A percentile compares a stretch with the other conserved stretches of the same genome.
Conservation (phyloP, 2,888 invertebrate species). For the Enoplolaimus lenunculus region DNA sequence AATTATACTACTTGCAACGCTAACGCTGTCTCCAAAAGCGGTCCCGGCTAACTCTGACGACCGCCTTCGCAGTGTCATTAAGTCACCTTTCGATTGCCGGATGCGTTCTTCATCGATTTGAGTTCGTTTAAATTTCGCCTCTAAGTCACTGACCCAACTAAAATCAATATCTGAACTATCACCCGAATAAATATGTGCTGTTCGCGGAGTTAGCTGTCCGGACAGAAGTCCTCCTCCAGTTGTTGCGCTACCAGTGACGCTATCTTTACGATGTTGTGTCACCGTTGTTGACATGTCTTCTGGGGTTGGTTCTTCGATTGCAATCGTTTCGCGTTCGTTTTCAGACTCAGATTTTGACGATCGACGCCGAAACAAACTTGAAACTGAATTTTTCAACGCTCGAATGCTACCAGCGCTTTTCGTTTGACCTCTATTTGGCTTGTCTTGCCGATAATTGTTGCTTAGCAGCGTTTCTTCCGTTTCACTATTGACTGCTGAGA, state of each 20-base stretch:
- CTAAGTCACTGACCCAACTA: slow-evolving; percentile 23
- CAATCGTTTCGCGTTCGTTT: no score
- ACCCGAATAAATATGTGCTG: background rate
- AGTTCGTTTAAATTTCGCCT: slow-evolving; percentile 15
- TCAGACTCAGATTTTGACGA: background rate
- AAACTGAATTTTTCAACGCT: background rate
- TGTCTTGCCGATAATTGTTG: no score
- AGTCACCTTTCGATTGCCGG: background rate
- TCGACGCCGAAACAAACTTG: background rate
- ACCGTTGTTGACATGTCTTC: no score
- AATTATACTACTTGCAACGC: no score
- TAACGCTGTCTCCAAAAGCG: no score
- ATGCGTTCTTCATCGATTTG: slow-evolving; percentile 16
- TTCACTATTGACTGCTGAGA: no score
- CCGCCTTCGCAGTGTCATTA: background rate
- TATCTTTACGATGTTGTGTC: no score
- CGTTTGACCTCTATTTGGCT: no score
- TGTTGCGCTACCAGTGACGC: background rate
- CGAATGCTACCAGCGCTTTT: no score
- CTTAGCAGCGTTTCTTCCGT: no score
- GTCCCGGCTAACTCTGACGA: no score
- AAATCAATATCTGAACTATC: slow-evolving; percentile 17
- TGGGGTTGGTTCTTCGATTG: no score
- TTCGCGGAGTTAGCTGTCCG: background rate
- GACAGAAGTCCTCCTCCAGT: background rate